Evolutionary conservation across 2,797 vertebrate species (phyloP).

Genomic region (Buceros bicornis): DNA sequence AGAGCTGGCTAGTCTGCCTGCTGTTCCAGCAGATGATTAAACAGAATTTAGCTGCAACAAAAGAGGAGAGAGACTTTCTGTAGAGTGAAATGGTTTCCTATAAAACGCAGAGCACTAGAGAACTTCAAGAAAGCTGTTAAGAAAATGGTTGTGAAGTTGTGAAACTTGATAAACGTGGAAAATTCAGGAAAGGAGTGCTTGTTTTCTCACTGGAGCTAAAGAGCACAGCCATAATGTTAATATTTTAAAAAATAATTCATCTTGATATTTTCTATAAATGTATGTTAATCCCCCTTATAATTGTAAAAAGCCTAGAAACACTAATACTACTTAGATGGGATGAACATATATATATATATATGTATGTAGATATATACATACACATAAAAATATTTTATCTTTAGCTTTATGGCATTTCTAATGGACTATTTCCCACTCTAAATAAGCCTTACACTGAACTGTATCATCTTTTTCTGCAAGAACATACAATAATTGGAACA

Average conservation of each 20-base stretch:
- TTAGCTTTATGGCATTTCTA: not conserved
- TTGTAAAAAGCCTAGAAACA: not conserved
- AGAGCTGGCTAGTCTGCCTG: not conserved
- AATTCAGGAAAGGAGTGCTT: not conserved
- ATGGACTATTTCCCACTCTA: not conserved
- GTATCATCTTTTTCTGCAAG: not conserved
- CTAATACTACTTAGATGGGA: not conserved
- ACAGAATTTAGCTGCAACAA: not conserved
- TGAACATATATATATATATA: not conserved
- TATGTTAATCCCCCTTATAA: not conserved
- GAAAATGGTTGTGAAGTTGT: not conserved
- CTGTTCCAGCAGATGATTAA: not conserved
- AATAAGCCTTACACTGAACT: not conserved
- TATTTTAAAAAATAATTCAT: not conserved
- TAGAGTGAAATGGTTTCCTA: not conserved
- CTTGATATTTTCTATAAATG: not conserved
- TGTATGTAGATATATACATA: not conserved
- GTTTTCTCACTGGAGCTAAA: not conserved
- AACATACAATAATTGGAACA: not conserved
- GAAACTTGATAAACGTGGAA: not conserved
- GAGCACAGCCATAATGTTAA: not conserved
- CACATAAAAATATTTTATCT: not conserved
- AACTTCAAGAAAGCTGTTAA: not conserved
- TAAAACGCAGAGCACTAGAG: not conserved
- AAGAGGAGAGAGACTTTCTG: not conserved